phyloP scores from a whole-genome alignment of 2,113 vertebrate species.

The Panthera leo region DNA sequence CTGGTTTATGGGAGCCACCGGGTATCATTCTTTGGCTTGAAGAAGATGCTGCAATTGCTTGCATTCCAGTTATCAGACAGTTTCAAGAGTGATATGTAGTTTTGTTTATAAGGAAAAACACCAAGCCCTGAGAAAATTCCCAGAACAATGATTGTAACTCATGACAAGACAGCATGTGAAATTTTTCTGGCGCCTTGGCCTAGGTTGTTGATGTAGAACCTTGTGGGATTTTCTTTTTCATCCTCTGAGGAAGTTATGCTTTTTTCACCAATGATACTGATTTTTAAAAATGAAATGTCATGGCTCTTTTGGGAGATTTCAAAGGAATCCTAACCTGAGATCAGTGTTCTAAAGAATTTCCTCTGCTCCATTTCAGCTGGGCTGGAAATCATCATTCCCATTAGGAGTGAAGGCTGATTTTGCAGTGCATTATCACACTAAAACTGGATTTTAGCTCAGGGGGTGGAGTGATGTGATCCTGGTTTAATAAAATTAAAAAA shows the following conservation, averaged over 20 bases:
- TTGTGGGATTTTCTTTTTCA: constrained; percentile 49
- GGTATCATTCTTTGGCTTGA: constrained; percentile 8
- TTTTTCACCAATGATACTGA: constrained; percentile 42
- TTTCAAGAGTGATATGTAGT: constrained; percentile 68
- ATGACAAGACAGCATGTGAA: constrained; percentile 55
- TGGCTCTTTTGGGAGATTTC: constrained; percentile 14
- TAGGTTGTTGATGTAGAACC: constrained; percentile 42
- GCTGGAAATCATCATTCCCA: neutral
- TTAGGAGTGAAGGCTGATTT: neutral
- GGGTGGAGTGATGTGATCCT: neutral
- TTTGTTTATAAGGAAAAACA: constrained; percentile 73
- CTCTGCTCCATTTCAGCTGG: neutral
- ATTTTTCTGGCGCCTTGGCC: constrained; percentile 57
- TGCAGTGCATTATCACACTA: neutral
- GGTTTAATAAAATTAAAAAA: constrained; percentile 38
- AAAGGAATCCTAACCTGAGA: constrained; percentile 6
- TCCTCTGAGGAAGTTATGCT: constrained; percentile 41
- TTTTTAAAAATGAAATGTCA: neutral
- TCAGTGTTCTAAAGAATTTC: neutral
- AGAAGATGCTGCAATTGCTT: neutral
- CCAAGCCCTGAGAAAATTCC: constrained; percentile 72
- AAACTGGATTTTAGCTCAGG: constrained; percentile 6
- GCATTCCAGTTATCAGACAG: constrained; percentile 61
- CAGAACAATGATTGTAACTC: constrained; percentile 75
- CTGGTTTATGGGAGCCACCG: neutral